Conservation (phyloP, 2,113 vertebrate species). For the Coptodon rendalli region DNA sequence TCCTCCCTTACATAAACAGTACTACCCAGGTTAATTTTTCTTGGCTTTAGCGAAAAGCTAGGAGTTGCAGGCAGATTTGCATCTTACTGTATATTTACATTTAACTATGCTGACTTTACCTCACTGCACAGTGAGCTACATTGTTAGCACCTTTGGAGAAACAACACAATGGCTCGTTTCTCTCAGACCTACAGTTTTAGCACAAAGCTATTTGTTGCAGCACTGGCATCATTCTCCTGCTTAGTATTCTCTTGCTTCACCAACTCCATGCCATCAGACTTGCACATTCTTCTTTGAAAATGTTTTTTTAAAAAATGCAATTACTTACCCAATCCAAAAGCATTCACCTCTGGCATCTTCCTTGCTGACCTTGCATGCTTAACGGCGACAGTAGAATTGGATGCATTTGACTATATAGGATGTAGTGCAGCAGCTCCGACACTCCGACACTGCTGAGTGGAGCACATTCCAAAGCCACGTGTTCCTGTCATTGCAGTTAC, state of each 20-base stretch:
- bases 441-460: not conserved
- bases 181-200: not conserved
- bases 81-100: not conserved
- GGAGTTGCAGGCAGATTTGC: not conserved
- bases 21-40: not conserved
- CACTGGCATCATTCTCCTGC: not conserved
- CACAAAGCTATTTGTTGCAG: not conserved
- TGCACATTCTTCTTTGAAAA: not conserved
- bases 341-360: not conserved
- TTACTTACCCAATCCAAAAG: not conserved
- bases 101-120: not conserved
- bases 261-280: not conserved
- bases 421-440: not conserved
- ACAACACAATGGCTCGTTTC: not conserved
- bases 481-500: not conserved
- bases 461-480: not conserved
- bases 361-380: not conserved
- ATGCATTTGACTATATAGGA: not conserved
- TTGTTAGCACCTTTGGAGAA: not conserved
- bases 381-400: not conserved
- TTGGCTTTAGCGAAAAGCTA: not conserved
- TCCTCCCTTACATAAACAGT: not conserved
- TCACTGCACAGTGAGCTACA: not conserved
- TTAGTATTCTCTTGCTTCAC: not conserved
- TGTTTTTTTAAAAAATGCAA: not conserved